Percentiles rank a stretch among this genome's conserved stretches.
Evolutionary conservation across 2,888 invertebrate genomes (phyloP).

Genomic region (Clitarchus hookeri): DNA sequence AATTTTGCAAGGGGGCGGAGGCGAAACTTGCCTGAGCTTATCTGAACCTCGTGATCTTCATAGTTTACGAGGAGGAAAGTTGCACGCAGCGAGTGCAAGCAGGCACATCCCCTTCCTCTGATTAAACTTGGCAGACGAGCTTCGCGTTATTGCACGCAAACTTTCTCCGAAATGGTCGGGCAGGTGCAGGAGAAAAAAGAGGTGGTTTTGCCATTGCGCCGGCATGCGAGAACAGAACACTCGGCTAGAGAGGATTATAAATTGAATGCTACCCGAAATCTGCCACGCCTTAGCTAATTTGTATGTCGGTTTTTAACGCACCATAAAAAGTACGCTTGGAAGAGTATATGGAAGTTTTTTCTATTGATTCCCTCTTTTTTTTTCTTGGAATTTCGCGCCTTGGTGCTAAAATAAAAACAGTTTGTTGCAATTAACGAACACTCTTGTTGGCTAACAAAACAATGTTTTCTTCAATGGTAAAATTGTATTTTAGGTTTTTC

Average conservation of each 20-base stretch:
- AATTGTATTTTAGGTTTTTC: too few species aligned
- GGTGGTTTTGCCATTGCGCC: neutral
- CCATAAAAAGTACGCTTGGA: too few species aligned
- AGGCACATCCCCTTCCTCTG: too few species aligned
- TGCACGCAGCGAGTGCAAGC: too few species aligned
- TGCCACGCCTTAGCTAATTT: neutral
- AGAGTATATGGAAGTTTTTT: too few species aligned
- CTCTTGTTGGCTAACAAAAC: too few species aligned
- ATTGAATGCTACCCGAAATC: neutral
- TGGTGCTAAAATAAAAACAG: too few species aligned
- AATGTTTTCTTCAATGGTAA: too few species aligned
- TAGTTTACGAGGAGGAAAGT: neutral
- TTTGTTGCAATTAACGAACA: too few species aligned
- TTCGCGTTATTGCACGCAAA: neutral
- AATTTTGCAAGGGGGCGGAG: neutral
- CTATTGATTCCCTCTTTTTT: too few species aligned
- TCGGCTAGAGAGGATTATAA: neutral
- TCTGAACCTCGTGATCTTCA: neutral
- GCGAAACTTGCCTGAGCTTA: neutral
- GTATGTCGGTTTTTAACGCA: neutral
- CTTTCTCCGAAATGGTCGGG: neutral
- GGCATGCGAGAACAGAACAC: neutral
- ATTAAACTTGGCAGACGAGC: neutral
- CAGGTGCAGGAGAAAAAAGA: neutral
- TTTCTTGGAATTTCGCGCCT: too few species aligned